These are phyloP conservation scores for Chloroclysta siterata DNA, from an alignment of 2,888 invertebrate genomes.

Conservation along the genomic window DNA sequence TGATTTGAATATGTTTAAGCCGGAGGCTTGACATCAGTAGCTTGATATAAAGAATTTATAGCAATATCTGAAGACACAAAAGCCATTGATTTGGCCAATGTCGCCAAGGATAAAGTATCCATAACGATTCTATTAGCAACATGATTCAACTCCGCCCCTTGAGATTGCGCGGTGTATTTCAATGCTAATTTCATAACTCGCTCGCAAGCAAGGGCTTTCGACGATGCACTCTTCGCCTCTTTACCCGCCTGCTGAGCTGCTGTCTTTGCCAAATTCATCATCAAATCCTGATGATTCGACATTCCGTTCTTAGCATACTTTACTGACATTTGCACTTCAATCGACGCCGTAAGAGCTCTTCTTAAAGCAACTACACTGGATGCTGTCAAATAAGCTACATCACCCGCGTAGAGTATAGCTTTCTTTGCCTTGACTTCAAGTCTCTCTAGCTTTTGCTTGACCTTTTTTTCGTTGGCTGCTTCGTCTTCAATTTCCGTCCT, in stretches of 20 bases:
- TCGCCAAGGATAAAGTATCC: slow-evolving; percentile 75
- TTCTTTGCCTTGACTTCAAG: slow-evolving; percentile 78
- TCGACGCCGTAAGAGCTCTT: slow-evolving; percentile 77
- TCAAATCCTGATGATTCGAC: slow-evolving; percentile 77
- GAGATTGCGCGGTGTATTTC: slow-evolving; percentile 77
- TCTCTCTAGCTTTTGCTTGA: slow-evolving; percentile 69
- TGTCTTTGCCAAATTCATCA: slow-evolving; percentile 81
- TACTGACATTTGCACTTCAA: slow-evolving; percentile 80
- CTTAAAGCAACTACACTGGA: slow-evolving; percentile 78
- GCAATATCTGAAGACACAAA: slow-evolving; percentile 80
- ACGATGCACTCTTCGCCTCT: slow-evolving; percentile 76
- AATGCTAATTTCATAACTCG: slow-evolving; percentile 74
- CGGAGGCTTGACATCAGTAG: slow-evolving; percentile 76
- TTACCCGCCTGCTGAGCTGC: slow-evolving; percentile 81
- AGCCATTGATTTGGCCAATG: slow-evolving; percentile 79
- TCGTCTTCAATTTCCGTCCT: slow-evolving; percentile 70
- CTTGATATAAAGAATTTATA: slow-evolving; percentile 77
- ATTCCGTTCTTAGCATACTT: slow-evolving; percentile 75
- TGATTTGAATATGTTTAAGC: slow-evolving; percentile 47
- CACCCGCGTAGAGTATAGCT: slow-evolving; percentile 79
- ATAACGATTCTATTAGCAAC: slow-evolving; percentile 78
- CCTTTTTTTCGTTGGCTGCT: slow-evolving; percentile 62
- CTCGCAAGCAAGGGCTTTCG: slow-evolving; percentile 75
- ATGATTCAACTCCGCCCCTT: slow-evolving; percentile 75
- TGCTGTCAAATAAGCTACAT: slow-evolving; percentile 78